Evolutionary conservation across 1,140 invertebrate genomes (phyloP).

Genomic region (Pantala flavescens): DNA sequence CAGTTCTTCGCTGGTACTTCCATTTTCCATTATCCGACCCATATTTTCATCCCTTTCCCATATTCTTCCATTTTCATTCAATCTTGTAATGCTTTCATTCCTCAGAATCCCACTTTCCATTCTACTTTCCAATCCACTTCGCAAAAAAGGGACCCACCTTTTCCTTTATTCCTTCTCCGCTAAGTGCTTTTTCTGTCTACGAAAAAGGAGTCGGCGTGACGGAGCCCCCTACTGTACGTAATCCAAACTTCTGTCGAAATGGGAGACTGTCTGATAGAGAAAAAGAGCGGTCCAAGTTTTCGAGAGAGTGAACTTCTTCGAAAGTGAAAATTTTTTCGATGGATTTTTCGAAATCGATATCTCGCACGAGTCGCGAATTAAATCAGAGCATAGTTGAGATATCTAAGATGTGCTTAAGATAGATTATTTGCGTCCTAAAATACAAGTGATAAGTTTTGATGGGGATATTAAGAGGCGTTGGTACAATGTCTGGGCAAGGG

Average conservation of each 20-base stretch:
- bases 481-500: too few species aligned
- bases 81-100: not conserved
- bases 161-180: not conserved
- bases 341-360: too few species aligned
- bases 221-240: not conserved
- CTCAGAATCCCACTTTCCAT: not conserved
- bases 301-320: too few species aligned
- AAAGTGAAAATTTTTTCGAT: too few species aligned
- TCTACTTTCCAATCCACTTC: not conserved
- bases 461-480: too few species aligned
- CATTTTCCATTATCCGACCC: too few species aligned
- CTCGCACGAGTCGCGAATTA: too few species aligned
- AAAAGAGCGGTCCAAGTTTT: not conserved
- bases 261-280: not conserved
- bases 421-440: too few species aligned
- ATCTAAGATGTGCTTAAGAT: too few species aligned
- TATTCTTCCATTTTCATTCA: not conserved
- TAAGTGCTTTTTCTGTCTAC: slow-evolving; percentile 6
- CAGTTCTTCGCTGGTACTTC: too few species aligned
- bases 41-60: not conserved
- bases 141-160: not conserved
- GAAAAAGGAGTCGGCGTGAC: not conserved
- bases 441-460: too few species aligned
- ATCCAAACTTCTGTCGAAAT: slow-evolving; percentile 9
- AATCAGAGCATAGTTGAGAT: too few species aligned